phyloP scores from a whole-genome alignment of 2,113 vertebrate genomes.

The Zapus hudsonius region DNA sequence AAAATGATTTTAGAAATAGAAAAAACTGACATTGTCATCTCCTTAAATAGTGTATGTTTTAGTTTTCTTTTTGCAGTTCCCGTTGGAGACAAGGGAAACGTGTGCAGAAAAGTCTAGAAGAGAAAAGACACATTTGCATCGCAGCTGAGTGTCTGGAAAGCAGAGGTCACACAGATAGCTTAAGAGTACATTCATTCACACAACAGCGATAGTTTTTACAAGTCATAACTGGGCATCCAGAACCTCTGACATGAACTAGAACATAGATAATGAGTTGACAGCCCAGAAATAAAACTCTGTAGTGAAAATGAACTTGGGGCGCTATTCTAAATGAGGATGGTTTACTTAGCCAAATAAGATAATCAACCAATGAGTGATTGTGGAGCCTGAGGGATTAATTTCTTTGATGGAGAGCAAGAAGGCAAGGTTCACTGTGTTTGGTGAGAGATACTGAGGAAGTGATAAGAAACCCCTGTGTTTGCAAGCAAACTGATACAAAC shows the following conservation, averaged over 20 bases:
- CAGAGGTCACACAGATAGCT: background rate
- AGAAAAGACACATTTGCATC: background rate
- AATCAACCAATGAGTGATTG: constrained; percentile 52
- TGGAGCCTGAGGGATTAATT: constrained; percentile 27
- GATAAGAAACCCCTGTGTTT: constrained; percentile 31
- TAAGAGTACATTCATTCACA: background rate
- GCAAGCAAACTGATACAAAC: background rate
- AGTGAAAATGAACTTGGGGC: constrained; percentile 47
- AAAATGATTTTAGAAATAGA: constrained; percentile 23
- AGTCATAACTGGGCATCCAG: constrained; percentile 30
- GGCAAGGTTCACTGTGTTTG: background rate
- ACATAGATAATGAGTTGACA: constrained; percentile 42
- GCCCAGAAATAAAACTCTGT: background rate
- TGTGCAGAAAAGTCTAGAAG: background rate
- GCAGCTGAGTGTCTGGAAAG: constrained; percentile 35
- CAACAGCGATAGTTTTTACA: background rate
- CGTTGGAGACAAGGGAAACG: constrained; percentile 53
- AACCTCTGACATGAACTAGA: constrained; percentile 19
- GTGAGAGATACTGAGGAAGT: background rate
- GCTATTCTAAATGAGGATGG: constrained; percentile 16
- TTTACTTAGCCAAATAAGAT: constrained; percentile 50
- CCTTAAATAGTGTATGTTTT: background rate
- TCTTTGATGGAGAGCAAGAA: constrained; percentile 25
- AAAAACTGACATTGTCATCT: background rate
- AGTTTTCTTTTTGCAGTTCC: background rate